Base-by-base conservation (phyloP, 2,113 vertebrate genomes). In the Sciurus niger region DNA sequence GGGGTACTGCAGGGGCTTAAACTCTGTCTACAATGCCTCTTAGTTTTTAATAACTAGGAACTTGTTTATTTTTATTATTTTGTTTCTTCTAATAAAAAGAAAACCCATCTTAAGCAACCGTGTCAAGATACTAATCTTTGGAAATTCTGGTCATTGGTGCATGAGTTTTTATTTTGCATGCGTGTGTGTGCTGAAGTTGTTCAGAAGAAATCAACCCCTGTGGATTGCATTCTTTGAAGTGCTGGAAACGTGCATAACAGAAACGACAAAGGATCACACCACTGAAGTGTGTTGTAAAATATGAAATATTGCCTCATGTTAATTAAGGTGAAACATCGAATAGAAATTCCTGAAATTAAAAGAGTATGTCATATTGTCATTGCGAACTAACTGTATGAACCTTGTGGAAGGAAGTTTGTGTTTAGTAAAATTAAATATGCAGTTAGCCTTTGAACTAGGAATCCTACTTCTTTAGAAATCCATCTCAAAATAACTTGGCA, bases 401-500 rank as follows among this genome's bases (percentile, higher is more conserved):
- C 16, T 28, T 14, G 18, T 3, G 24, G 90, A 89, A 85, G n/a
- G 67, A 12, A 48, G 76, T 43, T 20, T 83, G 55, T 76, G 0
- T 92, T 87, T 58, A 86, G 87, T 25, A 74, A 86, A 79, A 51
- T 92, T 24, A 34, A 28, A 43, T 25, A 32, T 30, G 2, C 11
- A 6, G 60, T 90, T 40, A 51, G 6, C 74, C 74, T 86, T 67
- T 72, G 46, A 83, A 63, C 89, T 24, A 28, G 63, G 48, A 72
- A 73, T 82, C 37, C 84, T 82, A 22, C 53, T 77, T 80, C 84
- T 40, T 40, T 18, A 85, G 79, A 70, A 94, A 83, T 73, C 32
- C 55, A 51, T 63, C 70, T 88, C 58, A 25, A 51, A 73, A 60
- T 77, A 53, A 65, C 70, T 77, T 93, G 94, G 82, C 51, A 90